phyloP scores from a whole-genome alignment of 2,888 invertebrate genomes.

The Pyrrhosoma nymphula region DNA sequence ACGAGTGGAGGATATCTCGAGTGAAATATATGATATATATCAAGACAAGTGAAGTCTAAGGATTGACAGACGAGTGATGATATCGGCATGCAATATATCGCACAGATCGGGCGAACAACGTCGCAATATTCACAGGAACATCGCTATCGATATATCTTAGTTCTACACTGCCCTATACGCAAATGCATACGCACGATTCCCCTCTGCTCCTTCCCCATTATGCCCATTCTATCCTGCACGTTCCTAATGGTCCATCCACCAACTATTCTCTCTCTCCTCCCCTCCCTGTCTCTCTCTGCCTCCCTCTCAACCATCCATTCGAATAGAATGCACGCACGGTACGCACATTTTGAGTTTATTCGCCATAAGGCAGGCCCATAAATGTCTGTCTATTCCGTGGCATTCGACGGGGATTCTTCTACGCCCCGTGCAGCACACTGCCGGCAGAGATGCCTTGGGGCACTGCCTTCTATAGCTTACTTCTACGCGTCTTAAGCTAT shows the following conservation, averaged over 20 bases:
- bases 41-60: too few relatives aligned
- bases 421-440: neutral
- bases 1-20: too few relatives aligned
- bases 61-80: too few relatives aligned
- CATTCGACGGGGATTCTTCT: neutral
- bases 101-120: too few relatives aligned
- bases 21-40: too few relatives aligned
- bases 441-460: neutral
- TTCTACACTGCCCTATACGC: too few relatives aligned
- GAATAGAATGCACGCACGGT: neutral
- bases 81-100: too few relatives aligned
- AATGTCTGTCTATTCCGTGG: neutral
- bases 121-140: too few relatives aligned
- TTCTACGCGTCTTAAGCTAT: too few relatives aligned
- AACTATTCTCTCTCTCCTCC: too few relatives aligned
- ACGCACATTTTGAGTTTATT: neutral
- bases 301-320: neutral
- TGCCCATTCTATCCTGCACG: neutral
- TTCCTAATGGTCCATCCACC: neutral
- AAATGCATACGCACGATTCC: neutral
- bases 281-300: neutral
- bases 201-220: neutral
- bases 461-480: too few relatives aligned
- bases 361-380: neutral
- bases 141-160: too few relatives aligned